A percentile compares a stretch with the other conserved stretches of the same genome.
Conservation (phyloP, 2,888 invertebrate genomes). For the Protophormia terraenovae region DNA sequence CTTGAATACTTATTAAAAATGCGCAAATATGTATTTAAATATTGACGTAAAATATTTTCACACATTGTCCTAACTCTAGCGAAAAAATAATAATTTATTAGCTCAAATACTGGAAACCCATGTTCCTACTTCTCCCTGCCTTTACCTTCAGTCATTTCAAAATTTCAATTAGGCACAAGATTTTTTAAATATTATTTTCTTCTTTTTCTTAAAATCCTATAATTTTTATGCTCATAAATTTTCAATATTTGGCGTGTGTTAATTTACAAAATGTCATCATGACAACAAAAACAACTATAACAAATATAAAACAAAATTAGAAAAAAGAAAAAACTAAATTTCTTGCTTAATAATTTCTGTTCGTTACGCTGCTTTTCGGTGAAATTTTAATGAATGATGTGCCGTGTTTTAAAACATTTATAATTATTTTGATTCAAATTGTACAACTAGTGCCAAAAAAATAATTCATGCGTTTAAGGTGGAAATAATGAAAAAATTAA, state of each 20-base stretch:
- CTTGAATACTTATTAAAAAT: no score
- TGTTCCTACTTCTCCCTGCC: no score
- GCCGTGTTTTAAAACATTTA: slow-evolving; percentile 53
- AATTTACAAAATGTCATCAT: slow-evolving; percentile 59
- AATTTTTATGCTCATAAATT: slow-evolving; percentile 31
- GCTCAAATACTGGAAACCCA: no score
- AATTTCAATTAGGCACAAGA: neutral
- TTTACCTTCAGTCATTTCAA: neutral
- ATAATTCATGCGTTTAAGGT: slow-evolving; percentile 59
- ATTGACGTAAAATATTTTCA: no score
- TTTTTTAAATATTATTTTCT: neutral
- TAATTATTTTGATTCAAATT: slow-evolving; percentile 46
- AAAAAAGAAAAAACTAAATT: slow-evolving; percentile 15
- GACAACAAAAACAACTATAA: neutral
- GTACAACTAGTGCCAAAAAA: slow-evolving; percentile 51
- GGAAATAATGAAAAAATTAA: neutral
- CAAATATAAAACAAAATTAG: neutral
- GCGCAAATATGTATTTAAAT: no score
- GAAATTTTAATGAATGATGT: slow-evolving; percentile 54
- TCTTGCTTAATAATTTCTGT: slow-evolving; percentile 49
- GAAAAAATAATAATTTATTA: no score
- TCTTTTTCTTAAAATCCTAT: neutral
- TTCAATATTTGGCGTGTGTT: slow-evolving; percentile 47
- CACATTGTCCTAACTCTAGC: no score
- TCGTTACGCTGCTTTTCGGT: slow-evolving; percentile 16